These are phyloP conservation scores for Urosaurus nigricauda DNA, from an alignment of 2,797 vertebrate species.

Conservation along the genomic window DNA sequence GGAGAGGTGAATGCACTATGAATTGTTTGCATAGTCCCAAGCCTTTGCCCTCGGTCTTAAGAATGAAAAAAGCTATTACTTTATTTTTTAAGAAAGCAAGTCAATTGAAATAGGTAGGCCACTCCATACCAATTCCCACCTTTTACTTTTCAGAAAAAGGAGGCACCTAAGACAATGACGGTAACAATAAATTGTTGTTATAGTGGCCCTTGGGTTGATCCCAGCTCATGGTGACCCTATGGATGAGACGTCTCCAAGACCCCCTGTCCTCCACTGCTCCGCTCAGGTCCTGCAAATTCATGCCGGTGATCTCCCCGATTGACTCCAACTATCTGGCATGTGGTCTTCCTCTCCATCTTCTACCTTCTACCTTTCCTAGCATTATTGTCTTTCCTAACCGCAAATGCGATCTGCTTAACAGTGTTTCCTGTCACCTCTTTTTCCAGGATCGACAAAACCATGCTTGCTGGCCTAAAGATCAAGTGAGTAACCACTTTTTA, in stretches of 20 bases:
- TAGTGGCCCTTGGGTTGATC: no score
- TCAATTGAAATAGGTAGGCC: neutral
- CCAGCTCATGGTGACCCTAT: no score
- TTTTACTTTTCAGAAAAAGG: neutral
- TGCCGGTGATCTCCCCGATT: no score
- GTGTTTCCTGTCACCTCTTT: conserved; percentile 17
- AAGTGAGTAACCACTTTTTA: conserved; percentile 84
- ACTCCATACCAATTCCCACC: neutral
- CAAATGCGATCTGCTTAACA: neutral
- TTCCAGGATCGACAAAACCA: conserved; percentile 94
- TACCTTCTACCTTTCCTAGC: no score
- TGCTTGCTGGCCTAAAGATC: conserved; percentile 88
- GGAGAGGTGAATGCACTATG: no score
- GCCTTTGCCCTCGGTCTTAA: neutral
- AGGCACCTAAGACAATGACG: neutral
- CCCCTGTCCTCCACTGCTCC: no score
- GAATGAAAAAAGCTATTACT: neutral
- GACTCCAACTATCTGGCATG: no score
- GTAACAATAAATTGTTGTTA: no score
- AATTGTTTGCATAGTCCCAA: neutral
- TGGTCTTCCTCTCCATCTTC: no score
- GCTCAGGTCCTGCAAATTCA: no score
- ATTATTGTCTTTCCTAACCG: no score
- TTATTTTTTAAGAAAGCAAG: neutral
- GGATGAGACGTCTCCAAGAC: no score